Percentiles rank a stretch among this genome's conserved stretches.
phyloP scores from a whole-genome alignment of 1,140 invertebrate genomes.

The Brachionus calyciflorus region DNA sequence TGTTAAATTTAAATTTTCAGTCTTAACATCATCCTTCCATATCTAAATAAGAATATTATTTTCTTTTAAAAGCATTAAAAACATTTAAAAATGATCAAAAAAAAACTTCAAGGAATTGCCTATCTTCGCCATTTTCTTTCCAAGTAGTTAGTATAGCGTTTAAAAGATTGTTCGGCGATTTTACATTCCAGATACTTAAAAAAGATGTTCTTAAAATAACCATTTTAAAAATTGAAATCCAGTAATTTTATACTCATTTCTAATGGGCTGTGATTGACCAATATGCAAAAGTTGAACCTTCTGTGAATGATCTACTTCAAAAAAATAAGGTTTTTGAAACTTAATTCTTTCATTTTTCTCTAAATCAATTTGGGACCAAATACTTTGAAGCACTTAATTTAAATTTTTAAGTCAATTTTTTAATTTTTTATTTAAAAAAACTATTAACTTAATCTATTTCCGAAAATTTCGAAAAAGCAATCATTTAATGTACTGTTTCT shows the following conservation, averaged over 20 bases:
- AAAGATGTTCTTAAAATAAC: background rate
- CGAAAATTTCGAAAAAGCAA: background rate
- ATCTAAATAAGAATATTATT: too few relatives aligned
- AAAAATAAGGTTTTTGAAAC: slow-evolving; percentile 30
- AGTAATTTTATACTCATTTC: slow-evolving; percentile 4
- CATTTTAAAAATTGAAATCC: background rate
- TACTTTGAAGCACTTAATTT: background rate
- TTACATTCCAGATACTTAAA: slow-evolving; percentile 53
- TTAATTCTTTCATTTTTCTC: slow-evolving; percentile 27
- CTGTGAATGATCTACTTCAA: background rate
- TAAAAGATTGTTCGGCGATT: slow-evolving; percentile 54
- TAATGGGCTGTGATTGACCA: background rate
- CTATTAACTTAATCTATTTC: background rate
- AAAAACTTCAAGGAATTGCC: slow-evolving; percentile 56
- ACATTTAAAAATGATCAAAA: background rate
- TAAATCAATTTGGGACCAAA: slow-evolving; percentile 36
- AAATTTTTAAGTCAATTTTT: background rate
- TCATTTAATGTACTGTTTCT: background rate
- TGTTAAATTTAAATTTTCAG: slow-evolving; percentile 36
- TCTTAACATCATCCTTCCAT: slow-evolving; percentile 44
- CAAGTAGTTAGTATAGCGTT: slow-evolving; percentile 52
- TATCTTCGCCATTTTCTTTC: slow-evolving; percentile 56
- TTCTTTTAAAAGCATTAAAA: too few relatives aligned
- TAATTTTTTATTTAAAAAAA: background rate
- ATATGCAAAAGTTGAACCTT: background rate